Conservation (phyloP, 2,113 vertebrate species). For the Alectura lathami region DNA sequence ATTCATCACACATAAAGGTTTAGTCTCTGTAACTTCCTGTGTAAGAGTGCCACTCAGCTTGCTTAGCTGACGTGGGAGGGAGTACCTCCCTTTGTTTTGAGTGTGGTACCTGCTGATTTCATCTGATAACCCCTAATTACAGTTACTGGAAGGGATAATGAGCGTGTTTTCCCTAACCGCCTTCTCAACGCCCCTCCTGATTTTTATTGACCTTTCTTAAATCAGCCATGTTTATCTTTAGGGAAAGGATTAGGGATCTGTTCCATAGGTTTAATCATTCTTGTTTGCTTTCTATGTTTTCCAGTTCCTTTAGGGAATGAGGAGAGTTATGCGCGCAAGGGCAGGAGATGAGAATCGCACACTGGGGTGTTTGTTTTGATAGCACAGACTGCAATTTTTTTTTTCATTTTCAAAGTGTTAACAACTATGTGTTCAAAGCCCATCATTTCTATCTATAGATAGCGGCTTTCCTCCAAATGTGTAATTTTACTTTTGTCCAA, state of each 20-base stretch:
- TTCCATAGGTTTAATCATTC: not conserved
- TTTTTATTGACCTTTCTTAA: not conserved
- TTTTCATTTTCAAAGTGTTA: not conserved
- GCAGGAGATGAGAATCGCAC: accelerated
- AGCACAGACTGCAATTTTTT: not conserved
- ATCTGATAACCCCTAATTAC: not conserved
- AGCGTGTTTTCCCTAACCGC: not conserved
- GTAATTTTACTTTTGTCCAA: not conserved
- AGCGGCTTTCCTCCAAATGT: not conserved
- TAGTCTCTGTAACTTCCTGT: not conserved
- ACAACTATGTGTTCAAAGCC: not conserved
- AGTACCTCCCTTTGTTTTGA: not conserved
- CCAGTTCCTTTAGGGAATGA: not conserved
- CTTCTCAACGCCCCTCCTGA: not conserved
- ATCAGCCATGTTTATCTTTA: not conserved
- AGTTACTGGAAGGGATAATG: not conserved
- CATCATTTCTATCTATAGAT: not conserved
- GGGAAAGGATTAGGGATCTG: not conserved
- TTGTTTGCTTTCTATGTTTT: not conserved
- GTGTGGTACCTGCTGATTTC: not conserved
- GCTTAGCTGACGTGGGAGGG: not conserved
- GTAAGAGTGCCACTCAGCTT: not conserved
- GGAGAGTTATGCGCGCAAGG: not conserved
- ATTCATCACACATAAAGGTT: accelerated
- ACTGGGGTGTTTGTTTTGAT: not conserved